These are phyloP conservation scores for Triplophysa bombifrons DNA, from an alignment of 2,797 vertebrate species.

Conservation along the genomic window DNA sequence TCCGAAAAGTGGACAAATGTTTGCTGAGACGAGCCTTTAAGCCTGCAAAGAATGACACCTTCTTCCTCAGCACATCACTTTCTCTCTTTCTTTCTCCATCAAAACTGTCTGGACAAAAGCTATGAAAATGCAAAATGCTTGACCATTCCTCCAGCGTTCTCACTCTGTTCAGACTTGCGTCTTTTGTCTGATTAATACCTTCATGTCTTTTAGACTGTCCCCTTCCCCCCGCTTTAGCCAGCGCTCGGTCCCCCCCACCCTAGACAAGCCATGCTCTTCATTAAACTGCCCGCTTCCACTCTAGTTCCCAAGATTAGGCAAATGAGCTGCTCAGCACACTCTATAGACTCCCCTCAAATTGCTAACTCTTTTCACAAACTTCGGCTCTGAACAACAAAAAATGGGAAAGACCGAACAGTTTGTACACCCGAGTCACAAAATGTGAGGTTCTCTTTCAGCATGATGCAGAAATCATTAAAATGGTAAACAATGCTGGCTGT, in stretches of 20 bases:
- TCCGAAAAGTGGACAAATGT: constrained; percentile 56
- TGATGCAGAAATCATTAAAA: constrained; percentile 35
- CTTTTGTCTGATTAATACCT: constrained; percentile 82
- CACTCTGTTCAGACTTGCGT: constrained; percentile 75
- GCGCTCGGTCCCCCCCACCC: constrained; percentile 57
- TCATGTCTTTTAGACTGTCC: constrained; percentile 76
- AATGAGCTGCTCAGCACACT: constrained; percentile 77
- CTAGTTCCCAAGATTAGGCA: constrained; percentile 88
- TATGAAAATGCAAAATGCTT: constrained; percentile 75
- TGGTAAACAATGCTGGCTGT: not conserved
- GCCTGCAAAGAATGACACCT: constrained; percentile 60
- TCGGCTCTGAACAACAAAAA: constrained; percentile 59
- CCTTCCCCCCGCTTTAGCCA: constrained; percentile 51
- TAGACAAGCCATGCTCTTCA: constrained; percentile 77
- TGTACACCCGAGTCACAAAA: constrained; percentile 43
- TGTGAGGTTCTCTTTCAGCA: constrained; percentile 50
- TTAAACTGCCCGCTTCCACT: constrained; percentile 82
- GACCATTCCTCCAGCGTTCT: constrained; percentile 75
- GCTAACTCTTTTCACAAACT: constrained; percentile 63
- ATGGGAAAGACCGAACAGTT: constrained; percentile 48
- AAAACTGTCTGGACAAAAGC: constrained; percentile 67
- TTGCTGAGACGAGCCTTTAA: constrained; percentile 59
- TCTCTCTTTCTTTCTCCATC: constrained; percentile 23
- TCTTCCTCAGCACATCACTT: constrained; percentile 36
- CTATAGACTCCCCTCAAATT: constrained; percentile 70